Evolutionary conservation across 2,797 vertebrate species (phyloP), one percentile per base, ranked within the genome.

Genomic region (Ceyx erithaca): DNA sequence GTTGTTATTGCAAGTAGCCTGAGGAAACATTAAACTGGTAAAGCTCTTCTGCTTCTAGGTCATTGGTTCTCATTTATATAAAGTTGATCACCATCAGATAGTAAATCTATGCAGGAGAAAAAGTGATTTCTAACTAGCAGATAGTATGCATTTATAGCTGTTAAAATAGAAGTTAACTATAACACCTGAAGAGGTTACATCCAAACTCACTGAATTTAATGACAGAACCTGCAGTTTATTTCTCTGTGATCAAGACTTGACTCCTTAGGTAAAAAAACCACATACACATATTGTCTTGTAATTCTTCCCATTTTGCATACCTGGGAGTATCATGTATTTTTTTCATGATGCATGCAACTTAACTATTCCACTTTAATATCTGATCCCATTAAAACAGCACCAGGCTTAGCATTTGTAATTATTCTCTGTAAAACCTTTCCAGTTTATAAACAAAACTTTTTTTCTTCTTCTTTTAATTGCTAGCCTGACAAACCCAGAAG

Each of bases 11-110:
- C 37, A 72, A 83, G 87, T 78, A 83, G 87, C 89, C 82, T 4
- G 22, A 81, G 73, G 87, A 91, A 87, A 76, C 54, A 73, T 49
- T 91, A 93, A 87, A 90, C 51, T 37, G 25, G 55, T 67, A 66
- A 69, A 89, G 41, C 35, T 83, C 52, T 72, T 90, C 66, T 78
- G 51, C 66, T 87, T 89, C 67, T 81, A 78, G 51, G 70, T 66
- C 82, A 85, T 85, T 85, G 51, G 51, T 80, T 94, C 89, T 94
- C 79, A 83, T 80, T 70, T 89, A 9, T 75, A 85, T 55, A 51
- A 87, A 75, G 87, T 8, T 93, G 87, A 91, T 91, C 80, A 72
- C 37, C 52, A 70, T 68, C 70, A 88, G 87, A 88, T 43, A 76
- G 70, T 46, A 81, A 92, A 92, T 73, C 77, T 61, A 49, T 87